Evolutionary conservation across 2,797 vertebrate species (phyloP), one percentile per base, ranked within the genome.

Genomic region (Heliangelus exortis): DNA sequence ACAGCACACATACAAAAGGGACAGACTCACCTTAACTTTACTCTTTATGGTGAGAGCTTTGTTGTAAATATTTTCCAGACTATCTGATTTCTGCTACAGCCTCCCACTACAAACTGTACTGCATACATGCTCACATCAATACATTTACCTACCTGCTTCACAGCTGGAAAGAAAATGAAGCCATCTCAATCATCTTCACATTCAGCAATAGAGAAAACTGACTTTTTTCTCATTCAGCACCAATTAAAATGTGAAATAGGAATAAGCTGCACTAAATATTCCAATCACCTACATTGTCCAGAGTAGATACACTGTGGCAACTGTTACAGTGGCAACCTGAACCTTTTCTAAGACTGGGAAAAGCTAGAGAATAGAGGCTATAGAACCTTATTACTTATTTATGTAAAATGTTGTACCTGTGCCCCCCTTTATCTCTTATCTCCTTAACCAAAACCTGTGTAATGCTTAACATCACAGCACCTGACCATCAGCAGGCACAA

Each of bases 91-190:
- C 83, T 91, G 77, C 87, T 58, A 73, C 1, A 14, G 80, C 63
- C 59, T 87, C 63, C 36, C 59, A 20, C 74, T 88, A 39, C 41
- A 88, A 95, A 84, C 28, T 26, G 51, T 53, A 73, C 23, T 39
- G 39, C 34, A 54, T 39, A 61, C 41, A 50, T 63, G 54, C 53
- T 74, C 62, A 57, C 80, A 91, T 93, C 80, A 84, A 59, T 82
- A 76, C 71, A 73, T 86, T 92, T 91, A 94, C 74, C 89, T 91
- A 53, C n/a, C 74, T 79, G 21, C 80, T 90, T 91, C 63, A 43
- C 92, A 92, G 71, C 57, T 89, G 87, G 89, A 87, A 73, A 88
- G 74, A 90, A 96, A 95, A 96, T 69, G 13, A 91, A 91, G 80
- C 72, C 18, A 12, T 91, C 77, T 93, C 88, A 82, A 91, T 95